Conservation (phyloP, 2,888 invertebrate genomes). For the Acrocera orbiculus region DNA sequence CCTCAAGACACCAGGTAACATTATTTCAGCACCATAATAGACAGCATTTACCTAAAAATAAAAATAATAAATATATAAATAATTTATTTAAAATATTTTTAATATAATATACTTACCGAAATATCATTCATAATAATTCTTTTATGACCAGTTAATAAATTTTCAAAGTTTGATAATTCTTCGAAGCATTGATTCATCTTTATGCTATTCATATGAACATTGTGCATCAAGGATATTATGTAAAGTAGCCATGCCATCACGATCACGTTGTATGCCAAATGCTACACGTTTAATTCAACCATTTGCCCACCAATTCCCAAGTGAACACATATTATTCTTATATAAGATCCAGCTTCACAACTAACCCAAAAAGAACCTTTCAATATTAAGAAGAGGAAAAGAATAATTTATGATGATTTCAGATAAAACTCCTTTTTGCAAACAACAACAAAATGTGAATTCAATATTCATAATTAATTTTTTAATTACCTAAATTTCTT, state of each 20-base stretch:
- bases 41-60: slow-evolving; percentile 57
- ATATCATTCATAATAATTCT: slow-evolving; percentile 96
- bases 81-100: not conserved
- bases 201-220: slow-evolving; percentile 85
- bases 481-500: slow-evolving; percentile 63
- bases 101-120: slow-evolving; percentile 42
- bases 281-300: slow-evolving; percentile 84
- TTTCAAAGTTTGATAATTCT: slow-evolving; percentile 92
- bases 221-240: slow-evolving; percentile 97
- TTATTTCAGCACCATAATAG: slow-evolving; percentile 96
- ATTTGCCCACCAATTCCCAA: slow-evolving; percentile 97
- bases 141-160: slow-evolving; percentile 76
- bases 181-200: slow-evolving; percentile 82
- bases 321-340: slow-evolving; percentile 97
- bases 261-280: slow-evolving; percentile 70
- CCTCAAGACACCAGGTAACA: slow-evolving; percentile 88
- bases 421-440: not conserved
- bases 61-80: no score
- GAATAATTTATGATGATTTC: no score
- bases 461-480: no score
- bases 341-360: slow-evolving; percentile 98
- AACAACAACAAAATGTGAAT: not conserved
- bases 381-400: slow-evolving; percentile 14
- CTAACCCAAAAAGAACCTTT: slow-evolving; percentile 89
- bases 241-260: slow-evolving; percentile 85